Base-by-base conservation (phyloP, 1,140 invertebrate species). In the Apocrypta bakeri region DNA sequence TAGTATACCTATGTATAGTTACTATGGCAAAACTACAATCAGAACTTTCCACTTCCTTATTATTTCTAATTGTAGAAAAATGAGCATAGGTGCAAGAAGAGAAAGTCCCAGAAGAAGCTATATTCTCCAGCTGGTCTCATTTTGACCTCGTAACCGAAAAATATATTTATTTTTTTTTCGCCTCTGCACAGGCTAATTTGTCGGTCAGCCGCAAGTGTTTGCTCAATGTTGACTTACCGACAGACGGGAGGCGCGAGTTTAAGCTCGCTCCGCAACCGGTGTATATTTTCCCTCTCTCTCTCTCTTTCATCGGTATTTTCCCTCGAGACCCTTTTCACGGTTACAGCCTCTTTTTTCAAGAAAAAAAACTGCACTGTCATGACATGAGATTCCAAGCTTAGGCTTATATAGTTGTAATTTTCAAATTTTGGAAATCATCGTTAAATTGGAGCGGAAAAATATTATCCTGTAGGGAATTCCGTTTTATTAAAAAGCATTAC, bases 151-250 rank as follows among this genome's bases (percentile, higher is more conserved):
- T 85, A 83, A 82, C 79, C 83, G 61, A 69, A 85, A 79, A 87
- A 87, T 87, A 87, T n/a, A n/a, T n/a, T n/a, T n/a, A n/a, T 87
- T 87, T 87, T 85, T 85, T 85, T 81, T 29, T 81, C 76, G 74
- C 42, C 76, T 64, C 69, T 25, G 72, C 64, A 76, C 68, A 42
- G 84, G 84, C 86, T 86, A 86, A 86, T 86, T 85, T 82, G 1
- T 0, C 56, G n/a, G 25, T 0, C 61, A n/a, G 33, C n/a, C 61
- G 61, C 11, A 17, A 25, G 42, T 82, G 72, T 84, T 79, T 84
- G 81, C 79, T 42, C 56, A 83, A 48, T 63, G 63, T 78, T 81
- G 78, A 75, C 8, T 72, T 1, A 29, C 33, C 78, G 68, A 24
- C 77, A 56, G 64, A 66, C 33, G 61, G 68, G 27, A 40, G 76